These are phyloP conservation scores for Dipus sagitta DNA, from an alignment of 2,797 vertebrate genomes.

Conservation along the genomic window DNA sequence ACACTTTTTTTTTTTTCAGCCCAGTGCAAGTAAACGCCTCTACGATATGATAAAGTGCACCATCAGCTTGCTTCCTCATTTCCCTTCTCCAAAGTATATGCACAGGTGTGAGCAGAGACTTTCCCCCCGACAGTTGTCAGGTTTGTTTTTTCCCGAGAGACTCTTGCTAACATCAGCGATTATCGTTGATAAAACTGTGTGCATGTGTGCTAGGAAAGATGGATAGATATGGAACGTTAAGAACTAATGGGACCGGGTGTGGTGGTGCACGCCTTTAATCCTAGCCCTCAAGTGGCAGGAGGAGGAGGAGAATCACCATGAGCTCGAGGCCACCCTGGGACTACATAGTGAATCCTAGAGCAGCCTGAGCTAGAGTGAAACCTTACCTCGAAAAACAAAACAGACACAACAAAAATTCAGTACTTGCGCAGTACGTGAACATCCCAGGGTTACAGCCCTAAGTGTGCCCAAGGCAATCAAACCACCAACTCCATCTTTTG, in stretches of 20 bases:
- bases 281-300: no score
- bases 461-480: background rate
- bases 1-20: background rate
- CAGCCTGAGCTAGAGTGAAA: no score
- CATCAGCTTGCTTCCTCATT: background rate
- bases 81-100: background rate
- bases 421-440: no score
- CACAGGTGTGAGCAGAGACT: background rate
- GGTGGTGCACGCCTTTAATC: no score
- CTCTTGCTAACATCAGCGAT: background rate
- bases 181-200: background rate
- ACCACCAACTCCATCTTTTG: background rate
- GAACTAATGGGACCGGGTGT: no score
- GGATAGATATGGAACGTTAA: background rate
- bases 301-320: background rate
- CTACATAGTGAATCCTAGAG: no score
- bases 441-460: background rate
- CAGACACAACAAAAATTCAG: background rate
- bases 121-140: background rate
- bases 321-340: no score
- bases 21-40: rapidly evolving
- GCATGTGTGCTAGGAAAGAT: background rate
- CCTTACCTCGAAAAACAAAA: no score
- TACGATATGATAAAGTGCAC: rapidly evolving
- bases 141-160: background rate